Conservation (phyloP, 2,113 vertebrate genomes). For the Stegastes partitus region DNA sequence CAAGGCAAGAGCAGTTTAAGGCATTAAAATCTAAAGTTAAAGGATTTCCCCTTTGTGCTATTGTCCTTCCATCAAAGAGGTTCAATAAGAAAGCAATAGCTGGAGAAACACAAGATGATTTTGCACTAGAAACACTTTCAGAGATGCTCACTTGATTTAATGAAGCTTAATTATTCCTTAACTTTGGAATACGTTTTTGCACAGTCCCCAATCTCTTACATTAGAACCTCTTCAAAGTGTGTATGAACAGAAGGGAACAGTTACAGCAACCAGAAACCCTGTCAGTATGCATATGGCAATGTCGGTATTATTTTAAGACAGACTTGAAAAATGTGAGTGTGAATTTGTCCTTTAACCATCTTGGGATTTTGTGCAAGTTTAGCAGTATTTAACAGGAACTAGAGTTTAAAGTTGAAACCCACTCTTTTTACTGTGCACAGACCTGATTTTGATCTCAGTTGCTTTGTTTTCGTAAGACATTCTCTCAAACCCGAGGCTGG, state of each 20-base stretch:
- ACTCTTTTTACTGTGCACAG: neutral
- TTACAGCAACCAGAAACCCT: neutral
- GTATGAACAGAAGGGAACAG: neutral
- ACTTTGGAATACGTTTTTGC: neutral
- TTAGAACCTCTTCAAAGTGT: neutral
- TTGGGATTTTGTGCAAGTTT: slow-evolving; percentile 10
- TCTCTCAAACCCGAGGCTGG: slow-evolving; percentile 9
- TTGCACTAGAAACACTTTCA: neutral
- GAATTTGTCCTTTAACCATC: neutral
- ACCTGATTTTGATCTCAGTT: neutral
- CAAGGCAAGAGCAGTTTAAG: too few relatives aligned
- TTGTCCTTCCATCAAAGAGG: too few relatives aligned
- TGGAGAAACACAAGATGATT: too few relatives aligned
- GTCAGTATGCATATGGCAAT: neutral
- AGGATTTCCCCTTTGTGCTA: too few relatives aligned
- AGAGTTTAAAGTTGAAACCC: neutral
- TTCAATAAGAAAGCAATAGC: too few relatives aligned
- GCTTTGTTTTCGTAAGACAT: neutral
- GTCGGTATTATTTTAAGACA: slow-evolving; percentile 17
- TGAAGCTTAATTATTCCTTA: neutral
- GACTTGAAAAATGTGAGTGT: neutral
- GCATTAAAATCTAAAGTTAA: too few relatives aligned
- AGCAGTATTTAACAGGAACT: slow-evolving; percentile 11
- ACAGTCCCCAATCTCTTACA: neutral
- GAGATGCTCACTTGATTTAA: neutral